These are phyloP conservation scores for Neelides sp. DNA, from an alignment of 1,140 invertebrate species.

Conservation along the genomic window DNA sequence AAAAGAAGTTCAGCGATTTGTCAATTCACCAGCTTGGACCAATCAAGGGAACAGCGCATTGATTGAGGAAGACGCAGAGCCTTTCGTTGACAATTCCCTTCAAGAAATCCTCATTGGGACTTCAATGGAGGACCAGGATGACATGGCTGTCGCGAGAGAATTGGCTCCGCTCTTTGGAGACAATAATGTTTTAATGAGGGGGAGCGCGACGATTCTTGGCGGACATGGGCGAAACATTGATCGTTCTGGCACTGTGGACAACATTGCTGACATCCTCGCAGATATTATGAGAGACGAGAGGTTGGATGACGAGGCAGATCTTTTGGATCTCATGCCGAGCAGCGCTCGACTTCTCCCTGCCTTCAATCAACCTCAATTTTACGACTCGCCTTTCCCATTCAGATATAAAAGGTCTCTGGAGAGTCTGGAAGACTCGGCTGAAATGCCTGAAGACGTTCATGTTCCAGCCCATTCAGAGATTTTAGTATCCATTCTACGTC, in stretches of 20 bases:
- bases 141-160: conserved; percentile 6
- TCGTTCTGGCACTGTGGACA: not conserved
- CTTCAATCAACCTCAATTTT: not conserved
- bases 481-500: conserved; percentile 19
- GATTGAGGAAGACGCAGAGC: not conserved
- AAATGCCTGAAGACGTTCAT: no score
- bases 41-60: conserved; percentile 5
- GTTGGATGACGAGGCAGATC: conserved; percentile 6
- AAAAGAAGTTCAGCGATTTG: conserved; percentile 32
- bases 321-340: conserved; percentile 25
- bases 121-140: conserved; percentile 6
- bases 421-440: not conserved
- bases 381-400: not conserved
- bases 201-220: not conserved
- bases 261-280: conserved; percentile 24
- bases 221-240: not conserved
- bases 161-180: conserved; percentile 11
- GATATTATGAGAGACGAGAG: conserved; percentile 17
- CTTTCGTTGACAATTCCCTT: not conserved
- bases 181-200: not conserved
- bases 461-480: conserved; percentile 12
- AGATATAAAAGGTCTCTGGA: conserved; percentile 5
- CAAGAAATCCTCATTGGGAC: not conserved
- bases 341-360: conserved; percentile 12
- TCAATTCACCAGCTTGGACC: conserved; percentile 31